Conservation (phyloP, 2,113 vertebrate species). For the Ardeotis arabs region DNA sequence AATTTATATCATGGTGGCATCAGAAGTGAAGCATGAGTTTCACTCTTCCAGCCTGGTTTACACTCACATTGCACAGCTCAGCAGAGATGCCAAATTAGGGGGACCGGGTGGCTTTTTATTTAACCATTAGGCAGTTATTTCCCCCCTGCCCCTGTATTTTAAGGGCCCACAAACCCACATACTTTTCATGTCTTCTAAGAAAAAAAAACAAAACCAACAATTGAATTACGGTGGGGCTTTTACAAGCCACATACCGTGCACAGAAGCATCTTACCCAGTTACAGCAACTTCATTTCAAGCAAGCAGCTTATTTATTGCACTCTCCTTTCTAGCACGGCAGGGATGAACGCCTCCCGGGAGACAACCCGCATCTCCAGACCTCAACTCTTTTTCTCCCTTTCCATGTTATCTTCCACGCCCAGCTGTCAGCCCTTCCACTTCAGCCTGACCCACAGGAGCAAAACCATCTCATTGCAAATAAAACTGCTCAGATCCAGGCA, state of each 20-base stretch:
- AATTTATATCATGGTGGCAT: neutral
- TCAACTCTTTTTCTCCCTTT: neutral
- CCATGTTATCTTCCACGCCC: rapidly evolving
- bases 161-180: neutral
- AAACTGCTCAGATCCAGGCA: neutral
- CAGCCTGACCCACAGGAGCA: neutral
- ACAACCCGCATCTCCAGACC: neutral
- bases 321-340: neutral
- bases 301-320: neutral
- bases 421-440: neutral
- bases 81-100: neutral
- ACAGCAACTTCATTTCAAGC: neutral
- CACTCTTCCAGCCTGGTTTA: neutral
- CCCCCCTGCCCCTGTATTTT: neutral
- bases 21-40: neutral
- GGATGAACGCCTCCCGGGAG: neutral
- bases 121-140: neutral
- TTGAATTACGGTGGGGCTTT: rapidly evolving
- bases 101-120: neutral
- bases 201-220: neutral
- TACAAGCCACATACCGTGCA: neutral
- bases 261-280: neutral
- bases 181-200: neutral
- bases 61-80: neutral
- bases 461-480: neutral